These are phyloP conservation scores for Physella acuta DNA, from an alignment of 1,140 invertebrate species.

Conservation along the genomic window DNA sequence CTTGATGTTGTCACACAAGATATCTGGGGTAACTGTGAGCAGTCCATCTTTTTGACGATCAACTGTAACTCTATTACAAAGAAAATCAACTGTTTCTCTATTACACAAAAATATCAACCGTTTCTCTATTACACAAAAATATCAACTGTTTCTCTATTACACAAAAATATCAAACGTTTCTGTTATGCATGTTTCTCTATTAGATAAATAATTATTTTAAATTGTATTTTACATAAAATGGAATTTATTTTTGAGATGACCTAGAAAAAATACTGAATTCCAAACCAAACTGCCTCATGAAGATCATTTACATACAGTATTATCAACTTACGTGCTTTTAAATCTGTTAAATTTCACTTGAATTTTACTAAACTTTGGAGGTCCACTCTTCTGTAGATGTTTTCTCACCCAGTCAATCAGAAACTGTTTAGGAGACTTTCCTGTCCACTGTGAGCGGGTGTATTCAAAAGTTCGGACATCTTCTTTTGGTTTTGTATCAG, in stretches of 20 bases:
- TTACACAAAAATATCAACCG: too few species aligned
- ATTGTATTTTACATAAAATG: too few species aligned
- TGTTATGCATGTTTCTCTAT: too few species aligned
- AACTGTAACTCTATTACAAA: conserved; percentile 43
- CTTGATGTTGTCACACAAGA: conserved; percentile 52
- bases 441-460: conserved; percentile 58
- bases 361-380: conserved; percentile 49
- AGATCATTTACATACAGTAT: neutral
- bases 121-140: too few species aligned
- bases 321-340: conserved; percentile 42
- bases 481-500: too few species aligned
- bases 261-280: neutral
- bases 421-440: conserved; percentile 58
- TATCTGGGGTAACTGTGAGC: conserved; percentile 41
- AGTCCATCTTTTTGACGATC: conserved; percentile 49
- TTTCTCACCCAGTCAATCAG: conserved; percentile 58
- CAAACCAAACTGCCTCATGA: neutral
- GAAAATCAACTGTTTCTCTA: too few species aligned
- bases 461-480: conserved; percentile 52
- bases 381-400: conserved; percentile 47
- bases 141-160: too few species aligned
- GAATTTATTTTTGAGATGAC: neutral
- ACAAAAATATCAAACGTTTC: too few species aligned
- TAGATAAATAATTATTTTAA: too few species aligned
- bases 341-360: conserved; percentile 40